Evolutionary conservation across 64 coral and sea anemone species (phyloP).

Genomic region (Actinia tenebrosa): DNA sequence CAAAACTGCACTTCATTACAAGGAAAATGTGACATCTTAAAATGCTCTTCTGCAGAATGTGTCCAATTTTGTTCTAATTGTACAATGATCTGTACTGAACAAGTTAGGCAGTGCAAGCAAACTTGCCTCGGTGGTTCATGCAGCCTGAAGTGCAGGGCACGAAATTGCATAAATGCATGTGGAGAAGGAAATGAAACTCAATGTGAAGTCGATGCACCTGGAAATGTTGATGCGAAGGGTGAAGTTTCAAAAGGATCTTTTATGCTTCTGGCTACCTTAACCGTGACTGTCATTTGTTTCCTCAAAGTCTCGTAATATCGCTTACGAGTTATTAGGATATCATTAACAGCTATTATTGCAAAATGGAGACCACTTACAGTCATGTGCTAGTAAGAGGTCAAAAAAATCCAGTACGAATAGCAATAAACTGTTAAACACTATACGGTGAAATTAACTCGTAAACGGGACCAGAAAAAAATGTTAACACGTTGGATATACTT

Average conservation of each 20-base stretch:
- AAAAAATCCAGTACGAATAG: too few relatives aligned
- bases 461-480: too few relatives aligned
- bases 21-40: neutral
- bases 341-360: neutral
- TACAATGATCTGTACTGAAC: constrained; percentile 13
- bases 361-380: too few relatives aligned
- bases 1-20: neutral
- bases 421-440: too few relatives aligned
- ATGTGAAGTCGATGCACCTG: neutral
- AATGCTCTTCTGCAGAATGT: neutral
- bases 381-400: too few relatives aligned
- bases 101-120: constrained; percentile 1
- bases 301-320: neutral
- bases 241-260: neutral
- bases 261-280: neutral
- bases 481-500: too few relatives aligned
- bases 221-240: neutral
- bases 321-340: neutral
- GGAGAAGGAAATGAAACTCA: neutral
- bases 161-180: neutral
- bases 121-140: constrained; percentile 9
- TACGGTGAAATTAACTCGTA: too few relatives aligned
- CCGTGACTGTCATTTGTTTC: neutral
- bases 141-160: neutral
- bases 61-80: constrained; percentile 5